Evolutionary conservation across 2,888 invertebrate species (phyloP).

Genomic region (Melanostoma mellinum): DNA sequence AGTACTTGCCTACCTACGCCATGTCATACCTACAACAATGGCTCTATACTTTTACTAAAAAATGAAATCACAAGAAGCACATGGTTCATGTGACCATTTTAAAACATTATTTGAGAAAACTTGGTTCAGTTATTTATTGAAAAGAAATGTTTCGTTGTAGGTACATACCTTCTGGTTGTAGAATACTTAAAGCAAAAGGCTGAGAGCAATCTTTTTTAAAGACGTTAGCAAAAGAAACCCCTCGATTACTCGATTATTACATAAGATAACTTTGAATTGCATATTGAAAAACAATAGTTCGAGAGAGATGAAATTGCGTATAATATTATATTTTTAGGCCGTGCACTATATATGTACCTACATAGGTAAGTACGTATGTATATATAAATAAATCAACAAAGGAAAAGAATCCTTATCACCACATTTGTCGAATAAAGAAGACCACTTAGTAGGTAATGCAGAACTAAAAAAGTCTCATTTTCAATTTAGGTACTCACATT

Average conservation of each 20-base stretch:
- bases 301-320: conserved; percentile 34
- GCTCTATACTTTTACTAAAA: conserved; percentile 26
- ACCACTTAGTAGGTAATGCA: neutral
- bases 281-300: conserved; percentile 42
- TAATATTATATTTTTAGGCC: conserved; percentile 33
- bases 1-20: conserved; percentile 5
- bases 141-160: too few relatives aligned
- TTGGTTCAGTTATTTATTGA: too few relatives aligned
- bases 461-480: conserved; percentile 8
- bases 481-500: conserved; percentile 18
- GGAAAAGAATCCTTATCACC: conserved; percentile 41
- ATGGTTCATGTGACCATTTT: conserved; percentile 55
- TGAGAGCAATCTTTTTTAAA: neutral
- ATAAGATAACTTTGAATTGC: conserved; percentile 64
- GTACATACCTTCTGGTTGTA: too few relatives aligned
- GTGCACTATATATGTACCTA: conserved; percentile 3
- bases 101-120: neutral
- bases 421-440: neutral
- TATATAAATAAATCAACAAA: neutral
- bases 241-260: conserved; percentile 56
- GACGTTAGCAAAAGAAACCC: conserved; percentile 8
- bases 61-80: conserved; percentile 59
- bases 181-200: too few relatives aligned
- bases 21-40: neutral
- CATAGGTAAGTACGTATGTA: neutral